phyloP scores from a whole-genome alignment of 1,140 invertebrate species.

The Bombus turneri region DNA sequence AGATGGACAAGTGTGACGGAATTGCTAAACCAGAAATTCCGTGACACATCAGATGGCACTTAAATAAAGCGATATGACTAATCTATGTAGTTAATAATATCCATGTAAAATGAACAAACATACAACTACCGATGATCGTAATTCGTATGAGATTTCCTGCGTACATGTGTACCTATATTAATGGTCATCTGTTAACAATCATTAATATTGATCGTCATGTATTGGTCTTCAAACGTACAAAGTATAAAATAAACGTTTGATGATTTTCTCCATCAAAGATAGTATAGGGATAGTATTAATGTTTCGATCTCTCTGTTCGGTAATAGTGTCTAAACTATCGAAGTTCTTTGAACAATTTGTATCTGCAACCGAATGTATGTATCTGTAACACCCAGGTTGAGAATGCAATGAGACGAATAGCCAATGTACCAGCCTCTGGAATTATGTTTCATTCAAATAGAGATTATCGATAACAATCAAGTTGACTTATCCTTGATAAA shows the following conservation, averaged over 20 bases:
- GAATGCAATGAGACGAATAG: slow-evolving; percentile 23
- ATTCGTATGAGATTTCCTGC: neutral
- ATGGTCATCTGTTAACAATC: no score
- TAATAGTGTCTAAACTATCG: neutral
- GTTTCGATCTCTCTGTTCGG: neutral
- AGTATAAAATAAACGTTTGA: neutral
- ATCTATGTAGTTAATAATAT: neutral
- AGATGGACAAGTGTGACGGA: neutral
- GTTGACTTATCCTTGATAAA: slow-evolving; percentile 14
- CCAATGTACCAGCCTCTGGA: neutral
- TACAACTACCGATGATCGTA: neutral
- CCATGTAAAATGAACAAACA: neutral
- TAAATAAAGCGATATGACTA: neutral
- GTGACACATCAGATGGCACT: neutral
- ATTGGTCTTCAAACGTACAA: neutral
- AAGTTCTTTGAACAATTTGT: neutral
- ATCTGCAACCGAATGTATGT: neutral
- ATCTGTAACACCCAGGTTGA: neutral
- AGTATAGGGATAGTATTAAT: neutral
- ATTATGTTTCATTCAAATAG: slow-evolving; percentile 23
- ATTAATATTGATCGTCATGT: no score
- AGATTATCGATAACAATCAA: slow-evolving; percentile 28
- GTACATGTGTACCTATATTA: no score
- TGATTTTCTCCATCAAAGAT: neutral
- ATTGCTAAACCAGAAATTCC: neutral